These are phyloP conservation scores for Paramuricea clavata DNA, from an alignment of 92 coral and sea anemone genomes.

Conservation along the genomic window DNA sequence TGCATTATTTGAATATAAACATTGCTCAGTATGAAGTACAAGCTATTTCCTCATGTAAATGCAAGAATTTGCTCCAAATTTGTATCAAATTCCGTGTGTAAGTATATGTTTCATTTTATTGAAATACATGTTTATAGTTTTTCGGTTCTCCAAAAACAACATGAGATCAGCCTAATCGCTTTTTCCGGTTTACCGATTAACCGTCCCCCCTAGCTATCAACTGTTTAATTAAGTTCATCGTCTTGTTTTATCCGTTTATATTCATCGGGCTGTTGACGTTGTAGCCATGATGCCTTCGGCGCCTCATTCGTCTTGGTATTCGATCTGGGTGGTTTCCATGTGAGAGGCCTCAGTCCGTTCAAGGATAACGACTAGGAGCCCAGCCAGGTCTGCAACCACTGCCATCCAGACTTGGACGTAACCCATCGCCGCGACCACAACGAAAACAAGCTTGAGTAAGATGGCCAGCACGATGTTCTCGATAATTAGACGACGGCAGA, in stretches of 20 bases:
- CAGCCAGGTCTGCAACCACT: slow-evolving; percentile 84
- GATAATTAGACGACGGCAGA: slow-evolving; percentile 71
- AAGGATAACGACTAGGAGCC: slow-evolving; percentile 77
- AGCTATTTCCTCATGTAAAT: too few relatives aligned
- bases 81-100: too few relatives aligned
- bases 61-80: too few relatives aligned
- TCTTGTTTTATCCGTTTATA: background rate
- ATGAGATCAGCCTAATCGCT: too few relatives aligned
- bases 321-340: background rate
- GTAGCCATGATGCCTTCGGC: background rate
- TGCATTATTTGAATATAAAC: too few relatives aligned
- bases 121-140: too few relatives aligned
- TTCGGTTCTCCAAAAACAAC: too few relatives aligned
- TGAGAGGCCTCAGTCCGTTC: slow-evolving; percentile 84
- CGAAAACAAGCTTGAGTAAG: slow-evolving; percentile 77
- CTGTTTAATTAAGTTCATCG: too few relatives aligned
- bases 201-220: too few relatives aligned
- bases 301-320: background rate
- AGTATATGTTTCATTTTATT: too few relatives aligned
- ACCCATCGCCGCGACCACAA: slow-evolving; percentile 79
- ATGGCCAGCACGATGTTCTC: slow-evolving; percentile 83
- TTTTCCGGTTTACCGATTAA: too few relatives aligned
- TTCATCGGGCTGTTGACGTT: background rate
- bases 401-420: slow-evolving; percentile 89
- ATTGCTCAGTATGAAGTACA: too few relatives aligned